Conservation (phyloP, 2,113 vertebrate genomes). For the Dicerorhinus sumatrensis region DNA sequence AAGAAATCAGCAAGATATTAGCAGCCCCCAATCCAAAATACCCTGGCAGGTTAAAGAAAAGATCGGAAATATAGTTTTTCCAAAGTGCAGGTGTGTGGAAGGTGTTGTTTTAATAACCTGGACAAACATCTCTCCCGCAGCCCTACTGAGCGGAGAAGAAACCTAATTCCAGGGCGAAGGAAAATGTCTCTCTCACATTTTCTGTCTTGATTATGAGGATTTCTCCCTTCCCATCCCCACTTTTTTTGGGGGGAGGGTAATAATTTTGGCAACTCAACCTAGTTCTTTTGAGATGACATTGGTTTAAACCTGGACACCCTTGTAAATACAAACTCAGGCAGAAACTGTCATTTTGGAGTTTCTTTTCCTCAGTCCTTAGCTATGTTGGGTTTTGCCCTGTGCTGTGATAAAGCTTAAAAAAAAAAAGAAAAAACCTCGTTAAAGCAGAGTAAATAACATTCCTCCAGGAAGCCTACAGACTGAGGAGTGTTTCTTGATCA, state of each 20-base stretch:
- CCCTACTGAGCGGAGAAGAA: background rate
- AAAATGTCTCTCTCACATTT: background rate
- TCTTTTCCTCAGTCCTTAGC: background rate
- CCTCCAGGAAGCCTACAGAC: background rate
- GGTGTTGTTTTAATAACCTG: background rate
- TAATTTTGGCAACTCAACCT: background rate
- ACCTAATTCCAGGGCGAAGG: background rate
- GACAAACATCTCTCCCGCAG: background rate
- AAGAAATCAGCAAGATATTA: background rate
- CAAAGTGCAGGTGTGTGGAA: background rate
- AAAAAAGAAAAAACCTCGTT: background rate
- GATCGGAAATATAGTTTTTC: background rate
- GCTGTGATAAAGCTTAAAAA: background rate
- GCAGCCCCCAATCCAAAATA: background rate
- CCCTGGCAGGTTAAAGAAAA: background rate
- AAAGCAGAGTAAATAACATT: slow-evolving; percentile 59
- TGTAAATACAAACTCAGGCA: background rate
- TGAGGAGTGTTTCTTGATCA: slow-evolving; percentile 6
- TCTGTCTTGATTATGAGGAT: background rate
- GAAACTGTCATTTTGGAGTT: background rate
- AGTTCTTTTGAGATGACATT: background rate
- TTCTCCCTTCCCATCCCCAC: background rate
- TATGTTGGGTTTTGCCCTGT: background rate
- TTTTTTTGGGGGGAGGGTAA: fast-evolving
- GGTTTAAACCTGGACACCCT: background rate